Evolutionary conservation across 2,797 vertebrate genomes (phyloP).

Genomic region (Pseudopleuronectes americanus): DNA sequence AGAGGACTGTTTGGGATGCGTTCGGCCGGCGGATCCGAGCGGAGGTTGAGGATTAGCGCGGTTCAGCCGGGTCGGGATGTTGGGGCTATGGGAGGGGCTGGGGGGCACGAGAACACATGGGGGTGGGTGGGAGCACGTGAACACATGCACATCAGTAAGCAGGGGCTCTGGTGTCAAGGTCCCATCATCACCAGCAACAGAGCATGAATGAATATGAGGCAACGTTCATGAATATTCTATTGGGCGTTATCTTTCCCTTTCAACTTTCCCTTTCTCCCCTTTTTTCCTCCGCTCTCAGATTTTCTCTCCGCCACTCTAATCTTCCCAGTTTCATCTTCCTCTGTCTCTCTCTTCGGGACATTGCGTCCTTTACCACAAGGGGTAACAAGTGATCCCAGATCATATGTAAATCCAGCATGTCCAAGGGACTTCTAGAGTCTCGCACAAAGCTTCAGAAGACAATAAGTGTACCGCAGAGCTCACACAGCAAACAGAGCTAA

Average conservation of each 20-base stretch:
- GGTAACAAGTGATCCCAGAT: constrained; percentile 37
- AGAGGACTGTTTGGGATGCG: constrained; percentile 48
- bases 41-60: constrained; percentile 68
- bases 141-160: constrained; percentile 67
- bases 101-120: background rate
- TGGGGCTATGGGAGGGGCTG: constrained; percentile 8
- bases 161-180: constrained; percentile 64
- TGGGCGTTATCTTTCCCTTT: constrained; percentile 57
- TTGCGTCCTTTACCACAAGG: constrained; percentile 37
- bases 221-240: constrained; percentile 78
- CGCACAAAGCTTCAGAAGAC: constrained; percentile 26
- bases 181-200: constrained; percentile 68
- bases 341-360: constrained; percentile 37
- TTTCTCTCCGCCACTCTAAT: constrained; percentile 47
- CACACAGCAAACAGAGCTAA: background rate
- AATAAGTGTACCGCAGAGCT: constrained; percentile 13
- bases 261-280: constrained; percentile 44
- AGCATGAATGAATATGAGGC: constrained; percentile 70
- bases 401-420: constrained; percentile 51
- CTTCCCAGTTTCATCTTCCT: constrained; percentile 45
- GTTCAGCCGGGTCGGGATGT: constrained; percentile 44
- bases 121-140: constrained; percentile 51
- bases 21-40: constrained; percentile 53
- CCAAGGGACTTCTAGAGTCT: constrained; percentile 35
- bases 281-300: constrained; percentile 25